Evolutionary conservation across 2,797 vertebrate genomes (phyloP).

Genomic region (Lacerta agilis): DNA sequence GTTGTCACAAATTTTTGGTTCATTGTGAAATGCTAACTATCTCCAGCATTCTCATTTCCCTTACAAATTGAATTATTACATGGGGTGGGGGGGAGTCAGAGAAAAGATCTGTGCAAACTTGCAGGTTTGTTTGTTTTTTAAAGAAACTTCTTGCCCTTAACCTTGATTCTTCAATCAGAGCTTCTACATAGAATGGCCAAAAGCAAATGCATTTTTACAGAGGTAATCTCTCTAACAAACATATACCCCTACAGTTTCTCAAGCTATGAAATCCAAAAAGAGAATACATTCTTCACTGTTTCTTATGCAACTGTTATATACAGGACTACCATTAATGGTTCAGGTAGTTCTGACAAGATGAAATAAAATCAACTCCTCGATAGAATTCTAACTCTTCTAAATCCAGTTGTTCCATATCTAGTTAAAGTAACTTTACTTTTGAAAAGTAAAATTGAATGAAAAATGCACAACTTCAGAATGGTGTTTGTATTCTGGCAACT

Average conservation of each 20-base stretch:
- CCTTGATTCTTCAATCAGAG: neutral
- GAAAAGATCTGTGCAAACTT: neutral
- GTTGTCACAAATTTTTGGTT: neutral
- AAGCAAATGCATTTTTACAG: neutral
- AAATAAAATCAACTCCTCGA: neutral
- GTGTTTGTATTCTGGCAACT: neutral
- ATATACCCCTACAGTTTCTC: neutral
- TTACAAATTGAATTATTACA: neutral
- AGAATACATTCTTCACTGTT: neutral
- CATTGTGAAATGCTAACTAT: neutral
- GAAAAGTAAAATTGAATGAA: neutral
- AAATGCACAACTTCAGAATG: neutral
- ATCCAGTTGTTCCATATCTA: neutral
- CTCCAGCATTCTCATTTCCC: neutral
- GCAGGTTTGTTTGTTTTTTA: neutral
- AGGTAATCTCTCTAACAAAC: neutral
- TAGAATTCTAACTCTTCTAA: slow-evolving; percentile 22
- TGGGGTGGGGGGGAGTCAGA: neutral
- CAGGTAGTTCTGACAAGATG: slow-evolving; percentile 28
- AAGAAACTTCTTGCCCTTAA: neutral
- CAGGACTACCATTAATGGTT: neutral
- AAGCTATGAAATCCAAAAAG: neutral
- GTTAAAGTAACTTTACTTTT: neutral
- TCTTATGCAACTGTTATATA: slow-evolving; percentile 35
- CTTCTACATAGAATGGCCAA: neutral